Base-by-base conservation (phyloP, 2,113 vertebrate species). In the Indicator indicator region DNA sequence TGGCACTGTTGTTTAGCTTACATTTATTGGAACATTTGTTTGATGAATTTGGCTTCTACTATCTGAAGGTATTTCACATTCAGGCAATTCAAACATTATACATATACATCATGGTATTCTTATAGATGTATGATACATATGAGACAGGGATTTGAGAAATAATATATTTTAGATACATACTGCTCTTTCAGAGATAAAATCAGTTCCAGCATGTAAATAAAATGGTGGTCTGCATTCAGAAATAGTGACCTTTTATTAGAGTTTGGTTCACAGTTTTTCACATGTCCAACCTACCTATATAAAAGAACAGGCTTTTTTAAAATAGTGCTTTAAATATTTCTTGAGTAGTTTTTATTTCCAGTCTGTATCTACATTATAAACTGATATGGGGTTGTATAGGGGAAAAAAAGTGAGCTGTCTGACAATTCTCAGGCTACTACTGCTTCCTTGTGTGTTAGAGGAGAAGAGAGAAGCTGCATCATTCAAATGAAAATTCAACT, bases 391-490 rank as follows among this genome's bases (percentile, higher is more conserved):
- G 10, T 21, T 38, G 9, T 77, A 36, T 32, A 27, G 48, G 28
- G 15, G 20, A 11, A 12, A 11, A 16, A 3, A 33, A 27, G 15
- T 3, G 18, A 76, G 63, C 33, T 78, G 17, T 79, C 30, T 4
- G 36, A 28, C 28, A 50, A 0, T 50, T 90, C 11, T 62, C 2
- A 1, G 63, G 42, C 38, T 73, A 6, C 9, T 48, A 0, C 9
- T 7, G n/a, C 74, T 74, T 73, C 42, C 17, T 2, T 20, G 11
- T 1, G 8, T 58, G 64, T 33, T 26, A 42, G 56, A 50, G 72
- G 26, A 54, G 76, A 50, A 40, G 20, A 32, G 32, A 42, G 44
- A 36, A 88, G 64, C 56, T 32, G 67, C 30, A 2, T 26, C 1
- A 0, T 18, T 80, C 48, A 18, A 9, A 20, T 30, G 40, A 79